A percentile compares a stretch with the other conserved stretches of the same genome.
phyloP scores from a whole-genome alignment of 2,113 vertebrate genomes.

The Pardalotus punctatus region DNA sequence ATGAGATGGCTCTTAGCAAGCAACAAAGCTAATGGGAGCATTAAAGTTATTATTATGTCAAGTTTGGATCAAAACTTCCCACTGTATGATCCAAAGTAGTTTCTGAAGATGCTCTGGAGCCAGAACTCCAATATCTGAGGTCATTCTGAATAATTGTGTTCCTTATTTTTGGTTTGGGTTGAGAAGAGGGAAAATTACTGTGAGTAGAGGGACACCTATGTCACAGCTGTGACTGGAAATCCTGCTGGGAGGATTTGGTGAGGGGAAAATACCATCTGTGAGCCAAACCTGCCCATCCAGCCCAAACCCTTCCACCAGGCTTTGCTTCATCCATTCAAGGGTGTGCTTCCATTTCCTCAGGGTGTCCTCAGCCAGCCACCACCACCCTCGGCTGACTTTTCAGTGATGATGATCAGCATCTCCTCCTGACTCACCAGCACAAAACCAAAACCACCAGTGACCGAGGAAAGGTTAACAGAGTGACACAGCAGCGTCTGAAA shows the following conservation, averaged over 20 bases:
- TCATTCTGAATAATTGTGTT: not conserved
- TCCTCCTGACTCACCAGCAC: not conserved
- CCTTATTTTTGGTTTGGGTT: not conserved
- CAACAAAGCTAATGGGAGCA: not conserved
- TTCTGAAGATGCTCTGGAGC: not conserved
- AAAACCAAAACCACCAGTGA: not conserved
- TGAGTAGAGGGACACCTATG: not conserved
- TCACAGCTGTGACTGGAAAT: not conserved
- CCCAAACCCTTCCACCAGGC: not conserved
- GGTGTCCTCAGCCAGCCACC: not conserved
- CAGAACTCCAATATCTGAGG: not conserved
- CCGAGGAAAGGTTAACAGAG: not conserved
- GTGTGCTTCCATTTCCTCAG: not conserved
- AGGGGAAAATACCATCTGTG: not conserved
- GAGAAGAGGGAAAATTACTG: not conserved
- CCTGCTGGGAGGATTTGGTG: not conserved
- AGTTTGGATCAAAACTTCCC: not conserved
- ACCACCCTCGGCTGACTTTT: not conserved
- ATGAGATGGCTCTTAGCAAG: not conserved
- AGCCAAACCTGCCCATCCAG: not conserved
- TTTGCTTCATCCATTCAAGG: not conserved
- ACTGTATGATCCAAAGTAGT: rapidly evolving
- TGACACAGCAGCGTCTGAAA: not conserved
- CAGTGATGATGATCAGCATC: not conserved
- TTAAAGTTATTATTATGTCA: not conserved